phyloP scores from a whole-genome alignment of 2,888 invertebrate species.

The Dichetophora obliterata region DNA sequence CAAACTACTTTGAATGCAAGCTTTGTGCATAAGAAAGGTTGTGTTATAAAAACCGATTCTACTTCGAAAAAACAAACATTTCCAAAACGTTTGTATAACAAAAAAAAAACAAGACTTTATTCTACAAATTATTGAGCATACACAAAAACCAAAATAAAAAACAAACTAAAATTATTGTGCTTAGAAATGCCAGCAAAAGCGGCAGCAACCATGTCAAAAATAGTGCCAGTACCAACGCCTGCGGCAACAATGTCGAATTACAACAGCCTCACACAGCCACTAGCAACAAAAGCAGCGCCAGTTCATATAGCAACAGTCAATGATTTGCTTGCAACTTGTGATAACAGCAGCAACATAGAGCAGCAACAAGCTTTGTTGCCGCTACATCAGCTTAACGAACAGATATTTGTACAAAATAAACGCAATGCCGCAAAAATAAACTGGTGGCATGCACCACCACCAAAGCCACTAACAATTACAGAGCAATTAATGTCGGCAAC shows the following conservation, averaged over 20 bases:
- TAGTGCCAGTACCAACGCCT: neutral
- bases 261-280: neutral
- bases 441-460: slow-evolving; percentile 60
- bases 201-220: neutral
- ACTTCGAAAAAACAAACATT: neutral
- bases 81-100: no score
- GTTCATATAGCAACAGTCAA: neutral
- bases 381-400: slow-evolving; percentile 39
- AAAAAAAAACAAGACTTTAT: no score
- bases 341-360: neutral
- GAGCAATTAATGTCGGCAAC: neutral
- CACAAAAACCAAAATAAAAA: no score
- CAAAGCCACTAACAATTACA: slow-evolving; percentile 40
- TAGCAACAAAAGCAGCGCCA: neutral
- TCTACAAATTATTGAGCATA: no score
- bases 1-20: no score
- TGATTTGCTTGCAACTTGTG: neutral
- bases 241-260: neutral
- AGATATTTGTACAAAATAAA: slow-evolving; percentile 48
- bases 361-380: slow-evolving; percentile 25
- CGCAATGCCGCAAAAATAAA: slow-evolving; percentile 58
- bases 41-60: no score
- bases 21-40: no score
- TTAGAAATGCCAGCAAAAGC: neutral
- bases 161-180: no score